Conservation (phyloP, 2,113 vertebrate genomes). For the Gasterosteus aculeatus region DNA sequence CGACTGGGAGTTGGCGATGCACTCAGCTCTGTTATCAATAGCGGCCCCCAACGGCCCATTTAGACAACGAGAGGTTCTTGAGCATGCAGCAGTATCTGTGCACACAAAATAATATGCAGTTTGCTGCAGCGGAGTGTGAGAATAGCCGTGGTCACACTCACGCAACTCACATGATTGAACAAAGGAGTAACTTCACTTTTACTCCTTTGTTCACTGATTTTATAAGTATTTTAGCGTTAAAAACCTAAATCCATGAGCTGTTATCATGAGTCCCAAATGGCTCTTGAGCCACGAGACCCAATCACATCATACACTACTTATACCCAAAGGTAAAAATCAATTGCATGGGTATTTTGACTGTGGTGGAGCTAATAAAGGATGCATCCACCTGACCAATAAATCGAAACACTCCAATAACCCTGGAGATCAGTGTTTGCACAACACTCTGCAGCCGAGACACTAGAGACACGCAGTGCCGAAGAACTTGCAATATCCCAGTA, state of each 20-base stretch:
- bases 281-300: conserved; percentile 18
- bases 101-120: background rate
- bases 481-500: conserved; percentile 23
- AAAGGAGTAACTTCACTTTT: background rate
- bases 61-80: background rate
- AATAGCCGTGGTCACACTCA: background rate
- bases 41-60: no score
- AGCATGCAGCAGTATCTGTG: background rate
- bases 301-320: conserved; percentile 5
- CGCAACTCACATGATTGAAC: background rate
- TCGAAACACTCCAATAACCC: conserved; percentile 20
- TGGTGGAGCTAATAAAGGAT: conserved; percentile 26
- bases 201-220: conserved; percentile 2
- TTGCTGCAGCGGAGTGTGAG: background rate
- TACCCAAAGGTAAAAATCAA: conserved; percentile 23
- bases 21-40: background rate
- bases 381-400: conserved; percentile 31
- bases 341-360: conserved; percentile 14
- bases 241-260: background rate
- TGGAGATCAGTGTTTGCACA: conserved; percentile 21
- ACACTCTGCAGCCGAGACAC: background rate
- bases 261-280: conserved; percentile 1
- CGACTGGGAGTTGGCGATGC: background rate
- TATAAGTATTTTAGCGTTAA: background rate
- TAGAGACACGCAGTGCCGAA: conserved; percentile 27